phyloP scores from a whole-genome alignment of 1,140 invertebrate species.

The Heliconius congener region DNA sequence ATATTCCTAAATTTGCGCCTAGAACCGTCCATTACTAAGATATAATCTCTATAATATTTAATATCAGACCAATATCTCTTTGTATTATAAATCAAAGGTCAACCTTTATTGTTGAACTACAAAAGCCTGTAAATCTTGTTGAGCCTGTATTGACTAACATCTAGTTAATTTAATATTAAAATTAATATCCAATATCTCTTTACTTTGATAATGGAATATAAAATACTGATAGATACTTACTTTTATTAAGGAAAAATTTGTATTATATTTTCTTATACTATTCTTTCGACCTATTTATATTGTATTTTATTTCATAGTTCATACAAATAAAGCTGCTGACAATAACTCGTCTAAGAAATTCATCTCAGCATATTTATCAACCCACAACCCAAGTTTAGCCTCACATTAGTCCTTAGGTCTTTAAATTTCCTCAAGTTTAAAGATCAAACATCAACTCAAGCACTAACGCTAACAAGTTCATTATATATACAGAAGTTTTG shows the following conservation, averaged over 20 bases:
- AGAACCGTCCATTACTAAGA: no score
- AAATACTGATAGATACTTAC: no score
- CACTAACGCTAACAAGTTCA: not conserved
- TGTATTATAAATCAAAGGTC: not conserved
- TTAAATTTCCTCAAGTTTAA: not conserved
- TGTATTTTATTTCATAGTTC: no score
- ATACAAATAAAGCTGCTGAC: no score
- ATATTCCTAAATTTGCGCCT: no score
- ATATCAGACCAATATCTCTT: no score
- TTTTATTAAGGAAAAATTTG: no score
- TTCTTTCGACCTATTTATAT: no score
- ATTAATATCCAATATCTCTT: not conserved
- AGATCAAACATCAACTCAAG: constrained; percentile 1
- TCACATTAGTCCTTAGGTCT: not conserved
- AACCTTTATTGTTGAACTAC: not conserved
- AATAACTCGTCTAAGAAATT: not conserved
- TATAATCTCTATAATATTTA: no score
- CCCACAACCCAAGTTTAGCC: not conserved
- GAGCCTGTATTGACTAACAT: not conserved
- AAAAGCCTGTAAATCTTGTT: not conserved
- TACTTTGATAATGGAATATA: not conserved
- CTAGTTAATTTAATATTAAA: not conserved
- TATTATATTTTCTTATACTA: no score
- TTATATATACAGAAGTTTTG: not conserved
- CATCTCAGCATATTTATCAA: not conserved